Percentiles rank a stretch among this genome's conserved stretches.
These are phyloP conservation scores for Ochlodes sylvanus DNA, from an alignment of 2,888 invertebrate species.

Conservation along the genomic window DNA sequence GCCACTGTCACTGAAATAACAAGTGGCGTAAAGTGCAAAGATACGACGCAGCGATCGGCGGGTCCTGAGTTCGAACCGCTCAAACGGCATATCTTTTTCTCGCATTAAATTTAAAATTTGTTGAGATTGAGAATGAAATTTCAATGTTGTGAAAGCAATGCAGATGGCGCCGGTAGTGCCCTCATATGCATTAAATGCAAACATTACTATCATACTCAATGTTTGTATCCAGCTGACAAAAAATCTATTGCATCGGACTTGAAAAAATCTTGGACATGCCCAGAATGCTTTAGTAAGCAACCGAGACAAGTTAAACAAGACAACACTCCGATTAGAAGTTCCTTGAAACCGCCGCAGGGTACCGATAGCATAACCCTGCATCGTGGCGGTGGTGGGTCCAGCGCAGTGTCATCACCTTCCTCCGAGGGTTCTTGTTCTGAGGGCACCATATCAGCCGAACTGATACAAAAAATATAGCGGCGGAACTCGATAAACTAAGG, in stretches of 20 bases:
- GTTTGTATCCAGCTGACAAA: too few species aligned
- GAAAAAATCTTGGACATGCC: constrained; percentile 7
- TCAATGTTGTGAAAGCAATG: too few species aligned
- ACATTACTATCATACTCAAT: too few species aligned
- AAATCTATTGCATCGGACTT: constrained; percentile 1
- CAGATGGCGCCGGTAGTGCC: too few species aligned
- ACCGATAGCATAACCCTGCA: not conserved
- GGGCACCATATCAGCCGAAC: too few species aligned
- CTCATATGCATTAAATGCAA: too few species aligned
- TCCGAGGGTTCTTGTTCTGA: not conserved
- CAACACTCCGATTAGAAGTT: not conserved
- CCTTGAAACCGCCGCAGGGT: not conserved
- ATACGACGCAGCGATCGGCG: not conserved
- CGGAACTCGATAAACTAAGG: not conserved
- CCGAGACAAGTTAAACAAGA: not conserved
- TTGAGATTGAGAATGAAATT: too few species aligned
- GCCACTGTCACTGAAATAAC: not conserved
- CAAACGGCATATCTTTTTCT: not conserved
- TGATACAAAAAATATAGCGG: not conserved
- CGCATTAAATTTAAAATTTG: not conserved
- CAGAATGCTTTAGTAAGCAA: not conserved
- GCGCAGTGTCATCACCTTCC: not conserved
- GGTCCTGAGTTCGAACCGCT: not conserved
- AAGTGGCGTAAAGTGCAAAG: not conserved
- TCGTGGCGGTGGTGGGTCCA: not conserved